A percentile compares a stretch with the other conserved stretches of the same genome.
These are phyloP conservation scores for Oxystoma pomonae DNA, from an alignment of 2,888 invertebrate genomes.

Conservation along the genomic window DNA sequence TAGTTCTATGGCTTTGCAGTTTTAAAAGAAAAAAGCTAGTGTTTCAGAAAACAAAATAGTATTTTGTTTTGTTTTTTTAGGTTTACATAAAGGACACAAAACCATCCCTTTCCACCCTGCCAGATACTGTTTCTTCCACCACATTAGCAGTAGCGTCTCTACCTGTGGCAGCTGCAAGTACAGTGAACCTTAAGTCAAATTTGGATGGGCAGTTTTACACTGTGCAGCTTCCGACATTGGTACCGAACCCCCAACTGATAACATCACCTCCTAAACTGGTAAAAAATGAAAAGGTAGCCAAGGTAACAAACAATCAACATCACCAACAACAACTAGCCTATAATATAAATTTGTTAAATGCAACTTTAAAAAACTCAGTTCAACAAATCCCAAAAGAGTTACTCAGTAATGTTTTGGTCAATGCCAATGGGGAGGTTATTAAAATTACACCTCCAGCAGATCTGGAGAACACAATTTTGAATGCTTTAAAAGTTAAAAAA, in stretches of 20 bases:
- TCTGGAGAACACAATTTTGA: constrained; percentile 32
- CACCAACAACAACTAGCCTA: constrained; percentile 23
- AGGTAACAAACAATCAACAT: constrained; percentile 17
- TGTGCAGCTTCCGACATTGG: constrained; percentile 35
- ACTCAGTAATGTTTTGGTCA: constrained; percentile 41
- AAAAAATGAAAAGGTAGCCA: constrained; percentile 26
- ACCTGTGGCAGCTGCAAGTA: constrained; percentile 13
- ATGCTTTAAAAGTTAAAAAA: constrained; percentile 15
- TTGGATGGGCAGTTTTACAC: constrained; percentile 31
- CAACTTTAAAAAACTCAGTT: constrained; percentile 33
- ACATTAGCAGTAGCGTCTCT: background rate
- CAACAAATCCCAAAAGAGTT: constrained; percentile 36
- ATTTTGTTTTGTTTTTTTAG: constrained; percentile 31
- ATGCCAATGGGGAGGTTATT: constrained; percentile 43
- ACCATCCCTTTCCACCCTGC: constrained; percentile 15
- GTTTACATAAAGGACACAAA: constrained; percentile 55
- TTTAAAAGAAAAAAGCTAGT: too few species aligned
- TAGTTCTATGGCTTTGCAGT: too few species aligned
- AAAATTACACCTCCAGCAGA: constrained; percentile 40
- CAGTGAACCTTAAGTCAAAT: constrained; percentile 7
- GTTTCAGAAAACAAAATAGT: background rate
- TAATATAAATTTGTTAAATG: constrained; percentile 38
- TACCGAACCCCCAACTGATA: constrained; percentile 27
- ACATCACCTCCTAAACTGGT: constrained; percentile 31
- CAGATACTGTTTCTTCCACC: constrained; percentile 21